Percentiles rank a stretch among this genome's conserved stretches.
These are phyloP conservation scores for Galagoides demidoff DNA, from an alignment of 2,797 vertebrate species.

Conservation along the genomic window DNA sequence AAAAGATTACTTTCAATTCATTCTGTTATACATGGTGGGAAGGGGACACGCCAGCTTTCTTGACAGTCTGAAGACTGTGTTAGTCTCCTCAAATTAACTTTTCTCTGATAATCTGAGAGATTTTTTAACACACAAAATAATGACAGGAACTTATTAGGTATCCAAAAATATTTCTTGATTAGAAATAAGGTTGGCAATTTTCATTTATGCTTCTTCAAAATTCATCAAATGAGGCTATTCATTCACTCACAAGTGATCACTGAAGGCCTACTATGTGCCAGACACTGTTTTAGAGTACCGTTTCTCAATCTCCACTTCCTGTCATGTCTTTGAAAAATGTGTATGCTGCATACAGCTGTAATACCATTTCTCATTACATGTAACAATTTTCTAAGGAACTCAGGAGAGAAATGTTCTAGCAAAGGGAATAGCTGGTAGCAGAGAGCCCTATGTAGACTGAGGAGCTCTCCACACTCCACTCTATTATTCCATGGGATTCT, in stretches of 20 bases:
- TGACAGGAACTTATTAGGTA: background rate
- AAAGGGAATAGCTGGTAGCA: background rate
- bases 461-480: background rate
- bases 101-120: background rate
- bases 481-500: background rate
- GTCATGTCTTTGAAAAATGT: background rate
- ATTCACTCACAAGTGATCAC: background rate
- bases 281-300: background rate
- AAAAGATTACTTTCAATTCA: background rate
- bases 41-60: background rate
- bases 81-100: background rate
- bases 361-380: background rate
- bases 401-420: background rate
- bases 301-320: background rate
- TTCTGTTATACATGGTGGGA: background rate
- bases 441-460: background rate
- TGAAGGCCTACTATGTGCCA: background rate
- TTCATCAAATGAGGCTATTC: background rate
- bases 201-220: background rate
- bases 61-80: background rate
- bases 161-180: constrained; percentile 22
- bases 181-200: background rate
- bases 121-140: background rate
- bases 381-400: background rate
- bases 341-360: background rate